Base-by-base conservation (phyloP, 2,113 vertebrate species). In the Odocoileus hemionus region DNA sequence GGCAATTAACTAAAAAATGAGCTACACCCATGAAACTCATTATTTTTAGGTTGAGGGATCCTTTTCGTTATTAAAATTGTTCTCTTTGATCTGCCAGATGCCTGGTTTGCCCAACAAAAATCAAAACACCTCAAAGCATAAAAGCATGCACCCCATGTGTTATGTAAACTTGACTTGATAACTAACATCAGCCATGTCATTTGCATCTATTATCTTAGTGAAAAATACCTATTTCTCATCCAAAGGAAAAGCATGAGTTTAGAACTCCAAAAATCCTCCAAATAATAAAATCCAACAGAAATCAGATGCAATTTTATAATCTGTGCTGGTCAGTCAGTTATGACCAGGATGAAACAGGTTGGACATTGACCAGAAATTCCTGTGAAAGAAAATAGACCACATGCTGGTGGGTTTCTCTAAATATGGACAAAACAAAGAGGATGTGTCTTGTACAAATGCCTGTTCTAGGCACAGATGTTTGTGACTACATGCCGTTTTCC, bases 1-100 rank as follows among this genome's bases (percentile, higher is more conserved):
- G 96, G 92, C 96, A 98, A 98, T 98, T 99, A 99, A 94, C 91
- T 91, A 89, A 98, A 96, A 96, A 98, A 97, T 96, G 96, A 98
- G 94, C 86, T 98, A 97, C 98, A 98, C 91, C 94, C 94, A 98
- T 98, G 97, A 96, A 98, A 95, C 98, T 98, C 98, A 97, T 99
- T 98, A 98, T 98, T 98, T 99, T 98, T 96, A 97, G 98, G 96
- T 97, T 98, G 94, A 95, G 30, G 57, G 96, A 98, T 97, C 60
- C 95, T 98, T 96, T 98, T 96, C 87, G 54, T 95, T 89, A 60
- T 60, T 97, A n/a, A 74, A 96, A 95, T 97, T 94, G 11, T 95
- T 95, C 97, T 16, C 96, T 98, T 86, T 96, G 82, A 98, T 98
- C 89, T 78, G 84, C 79, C 98, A 98, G 98, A 97, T 97, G 97